Percentiles rank a stretch among this genome's conserved stretches.
These are phyloP conservation scores for Globodera ellingtonae DNA, from an alignment of 1,140 invertebrate genomes.

Conservation along the genomic window DNA sequence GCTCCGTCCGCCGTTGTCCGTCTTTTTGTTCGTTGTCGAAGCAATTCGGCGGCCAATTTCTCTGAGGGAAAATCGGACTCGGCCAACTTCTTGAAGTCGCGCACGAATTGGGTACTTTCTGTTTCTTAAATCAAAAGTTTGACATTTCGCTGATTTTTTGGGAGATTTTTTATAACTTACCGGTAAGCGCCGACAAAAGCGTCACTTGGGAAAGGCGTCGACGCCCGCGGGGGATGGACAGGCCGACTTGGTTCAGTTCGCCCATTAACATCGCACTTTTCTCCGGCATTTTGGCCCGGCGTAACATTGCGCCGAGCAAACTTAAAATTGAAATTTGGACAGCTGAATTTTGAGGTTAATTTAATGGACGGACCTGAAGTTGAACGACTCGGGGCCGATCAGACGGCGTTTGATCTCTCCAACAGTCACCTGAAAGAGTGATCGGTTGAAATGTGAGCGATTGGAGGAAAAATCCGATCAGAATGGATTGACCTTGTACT, in stretches of 20 bases:
- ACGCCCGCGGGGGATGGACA: slow-evolving; percentile 53
- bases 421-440: slow-evolving; percentile 51
- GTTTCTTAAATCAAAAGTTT: slow-evolving; percentile 13
- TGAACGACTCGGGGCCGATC: slow-evolving; percentile 54
- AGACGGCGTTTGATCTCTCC: slow-evolving; percentile 58
- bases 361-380: slow-evolving; percentile 32
- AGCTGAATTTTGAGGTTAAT: not conserved
- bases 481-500: slow-evolving; percentile 48
- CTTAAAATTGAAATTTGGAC: slow-evolving; percentile 2
- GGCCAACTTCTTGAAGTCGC: slow-evolving; percentile 47
- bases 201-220: slow-evolving; percentile 50
- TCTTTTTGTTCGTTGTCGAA: not conserved
- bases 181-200: slow-evolving; percentile 53
- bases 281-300: slow-evolving; percentile 56
- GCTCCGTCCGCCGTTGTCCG: not conserved
- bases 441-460: slow-evolving; percentile 13
- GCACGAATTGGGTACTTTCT: slow-evolving; percentile 48
- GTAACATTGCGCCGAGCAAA: slow-evolving; percentile 47
- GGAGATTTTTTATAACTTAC: not conserved
- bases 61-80: slow-evolving; percentile 51
- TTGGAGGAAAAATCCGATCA: not conserved
- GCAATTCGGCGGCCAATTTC: slow-evolving; percentile 36
- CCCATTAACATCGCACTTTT: slow-evolving; percentile 50
- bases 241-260: slow-evolving; percentile 47
- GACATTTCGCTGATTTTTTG: not conserved